Conservation (phyloP, 2,888 invertebrate species). For the Desoria tigrina region DNA sequence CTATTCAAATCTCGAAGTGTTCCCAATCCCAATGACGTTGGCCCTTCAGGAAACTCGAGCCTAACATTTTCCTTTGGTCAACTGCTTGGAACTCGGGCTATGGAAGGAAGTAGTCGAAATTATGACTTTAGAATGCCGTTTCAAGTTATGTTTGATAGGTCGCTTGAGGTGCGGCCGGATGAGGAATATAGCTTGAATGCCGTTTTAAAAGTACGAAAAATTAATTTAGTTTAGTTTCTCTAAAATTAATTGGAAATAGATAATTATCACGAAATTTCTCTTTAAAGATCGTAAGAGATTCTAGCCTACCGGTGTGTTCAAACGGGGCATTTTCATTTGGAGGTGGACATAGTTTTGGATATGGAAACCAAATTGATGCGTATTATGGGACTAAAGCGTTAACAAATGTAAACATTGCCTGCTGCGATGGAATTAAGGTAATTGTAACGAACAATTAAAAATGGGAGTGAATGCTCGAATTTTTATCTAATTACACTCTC, state of each 20-base stretch:
- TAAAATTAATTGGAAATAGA: not conserved
- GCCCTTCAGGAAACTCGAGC: conserved; percentile 11
- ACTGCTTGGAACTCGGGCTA: conserved; percentile 32
- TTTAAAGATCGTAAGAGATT: conserved; percentile 36
- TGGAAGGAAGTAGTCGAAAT: conserved; percentile 47
- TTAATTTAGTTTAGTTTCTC: not conserved
- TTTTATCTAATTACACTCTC: too few species aligned
- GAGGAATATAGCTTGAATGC: conserved; percentile 79
- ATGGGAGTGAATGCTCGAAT: too few species aligned
- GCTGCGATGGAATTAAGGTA: conserved; percentile 72
- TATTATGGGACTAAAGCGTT: conserved; percentile 81
- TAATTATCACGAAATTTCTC: not conserved
- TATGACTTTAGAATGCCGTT: conserved; percentile 52
- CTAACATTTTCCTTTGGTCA: conserved; percentile 23
- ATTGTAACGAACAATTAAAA: not conserved
- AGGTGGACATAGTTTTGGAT: conserved; percentile 29
- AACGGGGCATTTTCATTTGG: conserved; percentile 10
- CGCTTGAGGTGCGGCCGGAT: conserved; percentile 75
- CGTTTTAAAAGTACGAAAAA: conserved; percentile 57
- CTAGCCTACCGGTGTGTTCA: not conserved
- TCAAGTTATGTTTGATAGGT: conserved; percentile 68
- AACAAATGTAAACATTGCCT: conserved; percentile 72
- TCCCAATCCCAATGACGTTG: conserved; percentile 68
- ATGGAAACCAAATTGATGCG: conserved; percentile 50
- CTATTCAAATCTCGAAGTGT: conserved; percentile 62